Evolutionary conservation across 2,797 vertebrate genomes (phyloP).

Genomic region (Lates japonicus): DNA sequence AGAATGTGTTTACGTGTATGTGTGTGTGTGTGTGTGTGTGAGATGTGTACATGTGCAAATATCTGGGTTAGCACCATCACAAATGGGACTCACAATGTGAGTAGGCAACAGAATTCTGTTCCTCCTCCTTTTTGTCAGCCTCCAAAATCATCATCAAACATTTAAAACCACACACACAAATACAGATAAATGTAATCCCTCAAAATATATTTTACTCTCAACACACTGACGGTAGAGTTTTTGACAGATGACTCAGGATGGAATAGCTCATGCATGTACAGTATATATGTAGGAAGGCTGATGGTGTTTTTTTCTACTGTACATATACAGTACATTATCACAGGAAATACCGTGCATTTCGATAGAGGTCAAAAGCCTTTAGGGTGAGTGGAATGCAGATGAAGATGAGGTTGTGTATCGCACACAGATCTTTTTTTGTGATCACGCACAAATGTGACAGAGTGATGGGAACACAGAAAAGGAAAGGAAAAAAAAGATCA

Average conservation of each 20-base stretch:
- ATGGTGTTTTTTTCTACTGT: constrained; percentile 15
- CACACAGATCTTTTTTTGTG: background rate
- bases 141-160: constrained; percentile 30
- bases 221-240: background rate
- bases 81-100: constrained; percentile 38
- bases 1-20: constrained; percentile 21
- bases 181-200: background rate
- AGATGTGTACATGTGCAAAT: constrained; percentile 42
- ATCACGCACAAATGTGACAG: background rate
- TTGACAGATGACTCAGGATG: constrained; percentile 7
- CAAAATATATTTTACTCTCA: background rate
- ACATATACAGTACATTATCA: constrained; percentile 37
- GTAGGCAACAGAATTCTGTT: constrained; percentile 3
- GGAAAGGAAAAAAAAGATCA: background rate
- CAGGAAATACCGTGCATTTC: constrained; percentile 57
- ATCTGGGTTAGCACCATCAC: constrained; percentile 47
- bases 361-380: constrained; percentile 27
- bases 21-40: constrained; percentile 11
- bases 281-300: background rate
- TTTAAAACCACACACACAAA: constrained; percentile 14
- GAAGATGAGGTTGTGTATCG: background rate
- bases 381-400: constrained; percentile 6
- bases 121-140: background rate
- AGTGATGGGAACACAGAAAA: background rate
- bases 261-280: background rate